These are phyloP conservation scores for Champsocephalus gunnari DNA, from an alignment of 2,797 vertebrate species.

Conservation along the genomic window DNA sequence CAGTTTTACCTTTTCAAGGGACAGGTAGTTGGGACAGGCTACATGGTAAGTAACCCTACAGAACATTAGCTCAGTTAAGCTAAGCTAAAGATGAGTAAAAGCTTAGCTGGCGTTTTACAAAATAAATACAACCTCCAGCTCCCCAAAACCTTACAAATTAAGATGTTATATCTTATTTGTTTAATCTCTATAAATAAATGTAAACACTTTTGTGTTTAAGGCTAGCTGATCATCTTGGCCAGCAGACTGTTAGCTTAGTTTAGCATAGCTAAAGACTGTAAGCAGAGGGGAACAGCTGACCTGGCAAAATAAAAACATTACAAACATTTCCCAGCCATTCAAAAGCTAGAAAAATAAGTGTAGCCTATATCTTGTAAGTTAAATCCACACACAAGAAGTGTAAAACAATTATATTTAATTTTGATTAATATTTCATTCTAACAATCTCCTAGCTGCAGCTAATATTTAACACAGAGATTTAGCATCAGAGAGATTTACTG, in stretches of 20 bases:
- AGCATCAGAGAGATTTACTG: constrained; percentile 6
- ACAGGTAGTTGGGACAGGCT: too few species aligned
- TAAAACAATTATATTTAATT: too few species aligned
- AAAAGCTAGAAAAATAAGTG: background rate
- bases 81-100: background rate
- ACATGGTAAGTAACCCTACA: background rate
- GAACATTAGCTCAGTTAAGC: background rate
- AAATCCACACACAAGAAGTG: background rate
- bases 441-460: too few species aligned
- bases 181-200: background rate
- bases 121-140: background rate
- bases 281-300: background rate
- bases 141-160: background rate
- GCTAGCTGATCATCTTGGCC: too few species aligned
- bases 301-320: too few species aligned
- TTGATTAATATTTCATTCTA: background rate
- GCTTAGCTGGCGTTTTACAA: background rate
- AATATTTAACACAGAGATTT: background rate
- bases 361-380: background rate
- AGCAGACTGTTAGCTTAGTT: background rate
- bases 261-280: background rate
- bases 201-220: too few species aligned
- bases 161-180: too few species aligned
- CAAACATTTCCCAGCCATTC: too few species aligned
- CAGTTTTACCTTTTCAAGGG: too few species aligned